Evolutionary conservation across 2,888 invertebrate species (phyloP), one percentile per base, ranked within the genome.

Genomic region (Cyclophora albipunctata): DNA sequence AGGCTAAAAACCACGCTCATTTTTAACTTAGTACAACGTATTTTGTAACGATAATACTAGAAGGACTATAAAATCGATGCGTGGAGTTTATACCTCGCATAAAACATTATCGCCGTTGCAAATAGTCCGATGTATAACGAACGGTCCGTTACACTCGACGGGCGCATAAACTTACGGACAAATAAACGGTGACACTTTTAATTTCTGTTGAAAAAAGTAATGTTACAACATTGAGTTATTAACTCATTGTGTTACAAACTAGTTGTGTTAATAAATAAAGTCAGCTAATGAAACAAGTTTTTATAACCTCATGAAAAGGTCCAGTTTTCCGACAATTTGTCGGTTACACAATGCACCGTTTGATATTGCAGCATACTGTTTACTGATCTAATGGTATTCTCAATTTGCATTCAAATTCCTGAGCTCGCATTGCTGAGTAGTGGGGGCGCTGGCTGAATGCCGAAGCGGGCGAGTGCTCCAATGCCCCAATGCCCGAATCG

Each of bases 351-450:
- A 76, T 75, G 74, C 77, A 71, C 62, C 69, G 72, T 74, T 74
- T 73, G 74, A 78, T 78, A 71, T 67, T 57, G 67, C 66, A 73
- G 67, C 76, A 73, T 73, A 67, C 76, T 84, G 82, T 84, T 84
- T 83, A 79, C 75, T 70, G 81, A 78, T 81, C 81, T 84, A 84
- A 84, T 83, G 81, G 84, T 76, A 78, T 83, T 85, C 84, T 82
- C 83, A 79, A 84, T 85, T 85, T 84, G 81, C 82, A 84, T 84
- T 75, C 78, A 80, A 78, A 85, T 84, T 80, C 81, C 80, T 68
- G 68, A 66, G 71, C 70, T 69, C 64, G 76, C 78, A 80, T 78
- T 68, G 72, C 75, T 62, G 71, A 66, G 64, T 62, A 64, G 60
- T 57, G 56, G 60, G 54, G 53, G 60, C 58, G 59, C 64, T 56